Evolutionary conservation across 2,797 vertebrate species (phyloP).

Genomic region (Sebastes melanostomus): DNA sequence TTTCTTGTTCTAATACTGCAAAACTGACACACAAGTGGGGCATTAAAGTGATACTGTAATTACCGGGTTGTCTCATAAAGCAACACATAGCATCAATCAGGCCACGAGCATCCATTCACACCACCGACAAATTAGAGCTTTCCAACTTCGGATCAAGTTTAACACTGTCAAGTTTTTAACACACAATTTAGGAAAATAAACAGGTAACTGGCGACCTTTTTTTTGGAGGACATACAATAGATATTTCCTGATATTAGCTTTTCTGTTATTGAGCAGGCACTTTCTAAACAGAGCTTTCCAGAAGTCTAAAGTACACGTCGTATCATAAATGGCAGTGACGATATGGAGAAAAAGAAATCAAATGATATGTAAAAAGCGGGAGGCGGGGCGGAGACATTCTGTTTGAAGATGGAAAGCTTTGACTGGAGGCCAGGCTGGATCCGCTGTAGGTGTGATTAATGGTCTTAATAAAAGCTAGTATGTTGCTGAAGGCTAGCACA

Average conservation of each 20-base stretch:
- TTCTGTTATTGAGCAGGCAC: conserved; percentile 87
- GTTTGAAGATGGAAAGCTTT: conserved; percentile 70
- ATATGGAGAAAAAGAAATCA: conserved; percentile 56
- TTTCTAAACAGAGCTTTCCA: conserved; percentile 88
- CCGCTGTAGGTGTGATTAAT: conserved; percentile 64
- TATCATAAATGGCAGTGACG: conserved; percentile 75
- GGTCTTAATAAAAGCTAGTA: conserved; percentile 67
- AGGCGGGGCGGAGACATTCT: conserved; percentile 68
- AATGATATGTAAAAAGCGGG: conserved; percentile 62
- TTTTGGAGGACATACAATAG: conserved; percentile 70
- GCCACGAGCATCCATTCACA: conserved; percentile 73
- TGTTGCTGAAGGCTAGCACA: conserved; percentile 73
- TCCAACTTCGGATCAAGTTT: conserved; percentile 60
- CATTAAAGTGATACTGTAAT: conserved; percentile 65
- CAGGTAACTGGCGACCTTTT: conserved; percentile 68
- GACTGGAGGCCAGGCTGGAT: conserved; percentile 74
- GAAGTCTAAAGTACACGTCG: conserved; percentile 72
- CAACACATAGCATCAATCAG: conserved; percentile 64
- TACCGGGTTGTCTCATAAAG: conserved; percentile 59
- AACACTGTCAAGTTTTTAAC: conserved; percentile 70
- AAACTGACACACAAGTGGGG: conserved; percentile 63
- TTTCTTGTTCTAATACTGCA: conserved; percentile 60
- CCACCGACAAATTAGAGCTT: conserved; percentile 67
- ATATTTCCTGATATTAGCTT: conserved; percentile 83
- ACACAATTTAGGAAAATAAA: conserved; percentile 79